Percentiles rank a stretch among this genome's conserved stretches.
Conservation (phyloP, 2,113 vertebrate genomes). For the Rhynchomys soricoides region DNA sequence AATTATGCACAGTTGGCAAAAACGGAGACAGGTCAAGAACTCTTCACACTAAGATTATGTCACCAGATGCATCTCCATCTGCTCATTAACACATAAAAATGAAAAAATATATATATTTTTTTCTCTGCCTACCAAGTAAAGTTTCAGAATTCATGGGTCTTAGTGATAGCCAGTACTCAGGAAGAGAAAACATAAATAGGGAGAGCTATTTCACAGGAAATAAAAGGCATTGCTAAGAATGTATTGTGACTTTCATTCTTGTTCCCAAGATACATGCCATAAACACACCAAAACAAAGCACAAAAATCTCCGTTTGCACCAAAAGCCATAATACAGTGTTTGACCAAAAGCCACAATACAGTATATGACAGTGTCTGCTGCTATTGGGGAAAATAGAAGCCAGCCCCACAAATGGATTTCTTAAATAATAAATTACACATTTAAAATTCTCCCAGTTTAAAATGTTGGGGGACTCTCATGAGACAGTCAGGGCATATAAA, state of each 20-base stretch:
- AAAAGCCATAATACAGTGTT: background rate
- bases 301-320: background rate
- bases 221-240: background rate
- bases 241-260: background rate
- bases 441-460: conserved; percentile 6
- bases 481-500: background rate
- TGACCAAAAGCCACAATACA: background rate
- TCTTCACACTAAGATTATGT: conserved; percentile 76
- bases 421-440: background rate
- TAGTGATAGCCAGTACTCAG: background rate
- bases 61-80: conserved; percentile 79
- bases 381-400: background rate
- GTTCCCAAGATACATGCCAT: conserved; percentile 1
- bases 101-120: conserved; percentile 57
- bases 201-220: conserved; percentile 37
- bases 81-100: conserved; percentile 63
- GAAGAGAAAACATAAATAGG: conserved; percentile 6
- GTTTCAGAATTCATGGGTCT: conserved; percentile 45
- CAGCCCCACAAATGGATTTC: background rate
- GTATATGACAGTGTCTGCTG: background rate
- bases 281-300: background rate
- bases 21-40: conserved; percentile 76
- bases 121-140: conserved; percentile 43
- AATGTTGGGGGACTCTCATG: background rate
- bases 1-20: conserved; percentile 75